These are phyloP conservation scores for Agriopis marginaria DNA, from an alignment of 2,888 invertebrate species.

Conservation along the genomic window DNA sequence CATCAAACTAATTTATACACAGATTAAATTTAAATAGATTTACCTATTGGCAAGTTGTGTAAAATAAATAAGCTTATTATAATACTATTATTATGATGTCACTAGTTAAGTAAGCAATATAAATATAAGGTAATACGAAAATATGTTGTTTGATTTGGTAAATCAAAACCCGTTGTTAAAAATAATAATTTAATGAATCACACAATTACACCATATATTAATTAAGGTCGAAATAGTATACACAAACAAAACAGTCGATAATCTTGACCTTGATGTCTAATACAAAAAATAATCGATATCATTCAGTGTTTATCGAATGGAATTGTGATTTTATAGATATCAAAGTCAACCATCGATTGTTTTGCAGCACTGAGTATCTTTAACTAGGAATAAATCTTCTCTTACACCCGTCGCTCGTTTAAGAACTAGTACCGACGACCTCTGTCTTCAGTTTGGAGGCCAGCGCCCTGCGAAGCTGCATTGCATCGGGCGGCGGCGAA, in stretches of 20 bases:
- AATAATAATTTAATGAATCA: constrained; percentile 28
- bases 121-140: constrained; percentile 83
- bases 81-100: constrained; percentile 86
- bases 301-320: background rate
- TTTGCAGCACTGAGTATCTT: constrained; percentile 21
- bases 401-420: constrained; percentile 25
- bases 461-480: constrained; percentile 93
- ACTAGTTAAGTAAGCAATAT: constrained; percentile 87
- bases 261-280: constrained; percentile 3
- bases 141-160: constrained; percentile 63
- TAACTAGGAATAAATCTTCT: background rate
- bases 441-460: constrained; percentile 94
- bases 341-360: background rate
- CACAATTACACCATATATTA: constrained; percentile 19
- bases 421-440: constrained; percentile 88
- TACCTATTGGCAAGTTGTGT: constrained; percentile 85
- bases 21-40: constrained; percentile 80
- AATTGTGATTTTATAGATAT: background rate
- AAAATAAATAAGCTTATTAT: constrained; percentile 86
- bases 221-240: background rate
- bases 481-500: constrained; percentile 83
- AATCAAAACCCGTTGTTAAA: constrained; percentile 10
- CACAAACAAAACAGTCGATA: background rate
- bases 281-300: background rate
- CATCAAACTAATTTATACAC: constrained; percentile 86